Evolutionary conservation across 2,113 vertebrate genomes (phyloP).

Genomic region (Phrynosoma platyrhinos): DNA sequence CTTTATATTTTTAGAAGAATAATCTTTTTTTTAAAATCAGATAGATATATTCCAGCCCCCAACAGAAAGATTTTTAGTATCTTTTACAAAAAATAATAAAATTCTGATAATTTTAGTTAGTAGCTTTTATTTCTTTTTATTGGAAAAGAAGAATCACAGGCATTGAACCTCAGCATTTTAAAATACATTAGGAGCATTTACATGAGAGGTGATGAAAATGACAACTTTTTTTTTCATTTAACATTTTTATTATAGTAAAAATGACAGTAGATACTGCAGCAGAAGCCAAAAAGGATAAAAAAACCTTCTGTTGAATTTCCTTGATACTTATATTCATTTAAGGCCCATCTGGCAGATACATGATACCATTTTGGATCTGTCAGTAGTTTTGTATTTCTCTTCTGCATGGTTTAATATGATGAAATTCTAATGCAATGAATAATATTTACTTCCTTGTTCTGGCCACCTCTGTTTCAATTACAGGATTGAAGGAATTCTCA

Average conservation of each 20-base stretch:
- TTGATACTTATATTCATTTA: constrained; percentile 21
- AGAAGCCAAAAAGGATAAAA: constrained; percentile 4
- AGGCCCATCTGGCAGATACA: background rate
- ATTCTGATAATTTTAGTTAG: constrained; percentile 2
- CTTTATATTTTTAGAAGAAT: constrained; percentile 47
- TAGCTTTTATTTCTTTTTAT: background rate
- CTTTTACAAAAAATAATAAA: background rate
- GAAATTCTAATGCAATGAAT: background rate
- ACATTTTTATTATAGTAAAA: background rate
- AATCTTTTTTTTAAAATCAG: constrained; percentile 12
- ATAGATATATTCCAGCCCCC: constrained; percentile 39
- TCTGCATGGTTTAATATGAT: background rate
- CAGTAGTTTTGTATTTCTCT: background rate
- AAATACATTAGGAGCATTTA: background rate
- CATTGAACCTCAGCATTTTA: background rate
- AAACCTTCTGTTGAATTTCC: background rate
- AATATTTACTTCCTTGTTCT: background rate
- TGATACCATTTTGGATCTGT: background rate
- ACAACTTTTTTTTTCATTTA: background rate
- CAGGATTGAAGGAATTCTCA: background rate
- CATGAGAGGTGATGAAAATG: background rate
- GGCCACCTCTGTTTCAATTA: background rate
- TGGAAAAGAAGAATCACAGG: background rate
- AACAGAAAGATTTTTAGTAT: constrained; percentile 37
- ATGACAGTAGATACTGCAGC: background rate